Conservation (phyloP, 2,888 invertebrate species). For the Lissonota sp. region DNA sequence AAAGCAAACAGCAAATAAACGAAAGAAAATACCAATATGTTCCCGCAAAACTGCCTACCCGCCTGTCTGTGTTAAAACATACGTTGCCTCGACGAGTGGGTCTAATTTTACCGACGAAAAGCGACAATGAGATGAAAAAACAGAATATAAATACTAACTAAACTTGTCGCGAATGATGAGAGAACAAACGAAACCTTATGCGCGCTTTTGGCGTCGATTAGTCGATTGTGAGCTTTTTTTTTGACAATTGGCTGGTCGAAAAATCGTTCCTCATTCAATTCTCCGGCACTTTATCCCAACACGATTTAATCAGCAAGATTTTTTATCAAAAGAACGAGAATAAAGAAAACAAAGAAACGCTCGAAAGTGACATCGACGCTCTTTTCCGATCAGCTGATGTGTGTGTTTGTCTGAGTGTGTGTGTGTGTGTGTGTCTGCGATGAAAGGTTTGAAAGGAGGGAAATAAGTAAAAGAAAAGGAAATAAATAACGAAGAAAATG, state of each 20-base stretch:
- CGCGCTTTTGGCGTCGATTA: constrained; percentile 42
- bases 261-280: neutral
- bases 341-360: constrained; percentile 30
- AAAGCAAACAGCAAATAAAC: constrained; percentile 35
- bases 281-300: neutral
- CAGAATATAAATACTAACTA: constrained; percentile 24
- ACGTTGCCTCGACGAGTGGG: constrained; percentile 74
- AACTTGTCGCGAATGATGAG: constrained; percentile 46
- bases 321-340: constrained; percentile 38
- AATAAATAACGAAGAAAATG: constrained; percentile 16
- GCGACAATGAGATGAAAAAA: constrained; percentile 18
- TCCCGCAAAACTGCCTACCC: constrained; percentile 71
- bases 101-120: constrained; percentile 73
- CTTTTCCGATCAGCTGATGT: constrained; percentile 10
- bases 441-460: constrained; percentile 6
- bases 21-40: constrained; percentile 40
- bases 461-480: constrained; percentile 32
- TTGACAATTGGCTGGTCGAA: constrained; percentile 2
- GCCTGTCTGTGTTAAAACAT: constrained; percentile 71
- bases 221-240: constrained; percentile 17
- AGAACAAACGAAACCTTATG: constrained; percentile 36
- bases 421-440: constrained; percentile 20
- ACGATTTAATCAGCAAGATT: constrained; percentile 24
- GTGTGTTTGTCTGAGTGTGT: constrained; percentile 34
- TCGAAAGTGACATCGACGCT: constrained; percentile 58